Base-by-base conservation (phyloP, 2,888 invertebrate species). In the Drosophila paramelanica region DNA sequence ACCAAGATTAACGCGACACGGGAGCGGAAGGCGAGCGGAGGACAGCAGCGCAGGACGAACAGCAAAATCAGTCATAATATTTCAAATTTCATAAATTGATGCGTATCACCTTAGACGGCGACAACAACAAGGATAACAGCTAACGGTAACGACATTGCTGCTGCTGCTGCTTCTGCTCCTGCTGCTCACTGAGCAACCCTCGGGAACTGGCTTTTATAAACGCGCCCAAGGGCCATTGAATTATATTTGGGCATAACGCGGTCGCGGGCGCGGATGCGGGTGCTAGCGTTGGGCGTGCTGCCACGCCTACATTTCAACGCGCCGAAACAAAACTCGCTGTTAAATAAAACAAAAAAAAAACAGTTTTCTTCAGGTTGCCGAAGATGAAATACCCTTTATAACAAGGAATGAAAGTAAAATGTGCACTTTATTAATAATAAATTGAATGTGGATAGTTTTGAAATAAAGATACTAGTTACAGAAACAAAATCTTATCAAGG, bases 71-170 rank as follows among this genome's bases (percentile, higher is more conserved):
- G 87, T 88, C 88, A 88, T 87, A 88, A 88, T 89, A 88, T 88
- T 88, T 88, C 89, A 87, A 89, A 82, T 79, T 88, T 88, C 78
- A 89, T 89, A 89, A 88, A 88, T 89, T 89, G 88, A 87, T 86
- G 88, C 87, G 86, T 81, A 86, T 88, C 88, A 74, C 84, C 86
- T 85, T 86, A 81, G 83, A 73, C 62, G 64, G 39, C 67, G 36
- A 51, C 49, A 55, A 27, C 50, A 67, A 45, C 49, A 50, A 33
- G 55, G 62, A 60, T 69, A 45, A 58, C 81, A 64, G 68, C 66
- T 72, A 79, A 79, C 80, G 77, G 80, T 71, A 68, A 77, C 58
- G 64, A 57, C 25, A 20, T 20, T 25, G 39, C 43, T 13, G 51
- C 42, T 42, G 41, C 27, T 71, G 38, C 55, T 36, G 38, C 47